Percentiles rank a stretch among this genome's conserved stretches.
phyloP scores from a whole-genome alignment of 2,797 vertebrate species.

The Hydrocynus forskahlii region DNA sequence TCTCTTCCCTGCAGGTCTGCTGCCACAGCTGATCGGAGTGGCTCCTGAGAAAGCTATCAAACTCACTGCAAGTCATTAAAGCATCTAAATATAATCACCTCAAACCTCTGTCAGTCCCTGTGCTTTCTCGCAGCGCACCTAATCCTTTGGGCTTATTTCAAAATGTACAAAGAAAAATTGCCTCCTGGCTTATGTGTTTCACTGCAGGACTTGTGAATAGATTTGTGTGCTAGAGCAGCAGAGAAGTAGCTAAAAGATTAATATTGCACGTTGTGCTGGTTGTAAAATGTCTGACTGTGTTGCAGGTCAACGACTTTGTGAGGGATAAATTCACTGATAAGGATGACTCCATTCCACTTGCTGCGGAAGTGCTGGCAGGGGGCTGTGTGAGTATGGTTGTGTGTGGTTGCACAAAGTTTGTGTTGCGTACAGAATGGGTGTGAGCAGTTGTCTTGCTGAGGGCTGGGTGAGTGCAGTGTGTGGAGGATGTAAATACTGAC shows the following conservation, averaged over 20 bases:
- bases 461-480: not conserved
- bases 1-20: conserved; percentile 86
- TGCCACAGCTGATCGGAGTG: conserved; percentile 97
- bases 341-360: conserved; percentile 86
- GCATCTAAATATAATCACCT: conserved; percentile 55
- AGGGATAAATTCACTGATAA: conserved; percentile 92
- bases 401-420: not conserved
- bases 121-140: not conserved
- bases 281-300: conserved; percentile 47
- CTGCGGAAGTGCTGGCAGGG: conserved; percentile 89
- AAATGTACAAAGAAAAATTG: conserved; percentile 3
- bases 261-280: not conserved
- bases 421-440: not conserved
- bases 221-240: not conserved
- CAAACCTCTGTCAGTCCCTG: not conserved
- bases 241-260: not conserved
- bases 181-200: not conserved
- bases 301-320: conserved; percentile 95
- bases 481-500: conserved; percentile 17
- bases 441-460: not conserved
- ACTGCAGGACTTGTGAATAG: not conserved
- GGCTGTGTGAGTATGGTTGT: conserved; percentile 86
- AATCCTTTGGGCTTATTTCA: conserved; percentile 2
- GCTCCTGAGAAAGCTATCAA: conserved; percentile 99
- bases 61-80: conserved; percentile 91